phyloP scores from a whole-genome alignment of 2,888 invertebrate genomes.

The Furcula furcula region DNA sequence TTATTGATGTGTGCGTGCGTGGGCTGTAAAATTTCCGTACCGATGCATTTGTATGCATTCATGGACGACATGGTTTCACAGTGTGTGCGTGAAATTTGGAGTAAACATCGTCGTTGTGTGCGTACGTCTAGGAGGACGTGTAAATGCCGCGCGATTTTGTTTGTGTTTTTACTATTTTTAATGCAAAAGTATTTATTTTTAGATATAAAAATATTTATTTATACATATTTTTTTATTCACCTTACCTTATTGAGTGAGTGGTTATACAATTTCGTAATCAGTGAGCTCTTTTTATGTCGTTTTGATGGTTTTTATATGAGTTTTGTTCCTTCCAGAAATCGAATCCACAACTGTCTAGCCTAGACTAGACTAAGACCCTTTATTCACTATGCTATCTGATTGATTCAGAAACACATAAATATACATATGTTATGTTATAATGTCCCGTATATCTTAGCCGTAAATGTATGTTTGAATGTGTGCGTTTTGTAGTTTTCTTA shows the following conservation, averaged over 20 bases:
- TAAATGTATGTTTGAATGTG: slow-evolving; percentile 2
- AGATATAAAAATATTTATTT: not conserved
- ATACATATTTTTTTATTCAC: too few species aligned
- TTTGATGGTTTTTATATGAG: too few species aligned
- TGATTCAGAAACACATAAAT: too few species aligned
- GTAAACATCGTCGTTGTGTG: slow-evolving; percentile 48
- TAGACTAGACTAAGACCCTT: too few species aligned
- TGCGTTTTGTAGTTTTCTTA: slow-evolving; percentile 10
- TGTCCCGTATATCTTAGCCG: too few species aligned
- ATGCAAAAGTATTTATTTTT: not conserved
- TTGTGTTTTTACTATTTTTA: slow-evolving; percentile 10
- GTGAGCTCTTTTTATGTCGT: too few species aligned
- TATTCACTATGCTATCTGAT: too few species aligned
- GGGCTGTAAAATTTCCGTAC: slow-evolving; percentile 20
- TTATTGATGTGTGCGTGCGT: slow-evolving; percentile 31
- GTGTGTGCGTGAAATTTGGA: slow-evolving; percentile 50
- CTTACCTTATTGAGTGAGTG: too few species aligned
- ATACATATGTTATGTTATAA: too few species aligned
- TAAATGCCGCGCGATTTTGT: slow-evolving; percentile 19
- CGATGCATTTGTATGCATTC: slow-evolving; percentile 53
- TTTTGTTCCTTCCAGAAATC: too few species aligned
- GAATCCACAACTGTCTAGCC: too few species aligned
- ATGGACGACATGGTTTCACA: slow-evolving; percentile 12
- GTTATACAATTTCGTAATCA: too few species aligned
- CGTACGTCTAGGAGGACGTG: slow-evolving; percentile 43